Conservation (phyloP, 1,140 invertebrate genomes). For the Zaprionus vittiger region DNA sequence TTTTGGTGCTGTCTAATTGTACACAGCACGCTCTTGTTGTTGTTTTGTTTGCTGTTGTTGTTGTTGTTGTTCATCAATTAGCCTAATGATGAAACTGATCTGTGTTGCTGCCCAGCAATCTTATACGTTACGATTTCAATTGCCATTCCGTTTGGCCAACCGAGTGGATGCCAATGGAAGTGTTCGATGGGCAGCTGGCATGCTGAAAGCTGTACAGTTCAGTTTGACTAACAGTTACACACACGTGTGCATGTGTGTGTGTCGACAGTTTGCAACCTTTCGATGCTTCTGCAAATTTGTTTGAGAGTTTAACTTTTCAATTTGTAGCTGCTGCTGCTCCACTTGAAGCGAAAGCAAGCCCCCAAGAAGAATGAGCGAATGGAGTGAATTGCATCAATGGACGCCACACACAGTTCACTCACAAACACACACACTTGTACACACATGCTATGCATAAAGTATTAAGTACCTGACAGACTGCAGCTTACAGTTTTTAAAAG, state of each 20-base stretch:
- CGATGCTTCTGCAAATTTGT: conserved; percentile 56
- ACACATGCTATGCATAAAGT: background rate
- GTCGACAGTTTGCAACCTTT: conserved; percentile 22
- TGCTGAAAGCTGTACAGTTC: conserved; percentile 38
- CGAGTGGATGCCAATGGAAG: conserved; percentile 22
- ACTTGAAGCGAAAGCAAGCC: conserved; percentile 34
- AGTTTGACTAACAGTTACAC: conserved; percentile 44
- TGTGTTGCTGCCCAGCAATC: conserved; percentile 14
- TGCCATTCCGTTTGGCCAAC: conserved; percentile 11
- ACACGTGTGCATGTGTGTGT: background rate
- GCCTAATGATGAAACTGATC: conserved; percentile 50
- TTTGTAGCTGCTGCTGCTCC: conserved; percentile 53
- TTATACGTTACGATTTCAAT: conserved; percentile 12
- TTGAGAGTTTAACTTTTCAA: conserved; percentile 66
- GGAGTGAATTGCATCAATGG: conserved; percentile 46
- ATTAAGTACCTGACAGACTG: conserved; percentile 18
- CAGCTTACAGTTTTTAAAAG: background rate
- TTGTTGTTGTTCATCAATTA: conserved; percentile 48
- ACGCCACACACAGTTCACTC: conserved; percentile 1
- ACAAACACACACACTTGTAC: background rate
- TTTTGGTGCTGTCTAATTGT: conserved; percentile 28
- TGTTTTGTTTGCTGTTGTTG: background rate
- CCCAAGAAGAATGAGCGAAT: background rate
- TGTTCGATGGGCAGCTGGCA: background rate
- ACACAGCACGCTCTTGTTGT: background rate